Evolutionary conservation across 2,797 vertebrate genomes (phyloP).

Genomic region (Sebastes oblongus): DNA sequence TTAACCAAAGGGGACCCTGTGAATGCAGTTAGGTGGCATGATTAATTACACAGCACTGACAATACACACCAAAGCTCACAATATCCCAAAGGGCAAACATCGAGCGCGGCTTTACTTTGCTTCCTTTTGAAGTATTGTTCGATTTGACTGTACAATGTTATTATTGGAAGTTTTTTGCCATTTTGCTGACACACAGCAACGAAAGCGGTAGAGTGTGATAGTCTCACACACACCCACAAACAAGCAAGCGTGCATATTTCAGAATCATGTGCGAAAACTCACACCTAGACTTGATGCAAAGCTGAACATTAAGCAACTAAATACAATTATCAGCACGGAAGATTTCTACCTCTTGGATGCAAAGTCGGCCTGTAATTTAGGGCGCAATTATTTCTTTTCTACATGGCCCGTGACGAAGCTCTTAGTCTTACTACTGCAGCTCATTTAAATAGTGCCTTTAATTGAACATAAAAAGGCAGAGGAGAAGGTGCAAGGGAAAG

Average conservation of each 20-base stretch:
- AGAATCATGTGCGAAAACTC: neutral
- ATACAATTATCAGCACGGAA: neutral
- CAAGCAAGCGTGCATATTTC: neutral
- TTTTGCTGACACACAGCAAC: constrained; percentile 35
- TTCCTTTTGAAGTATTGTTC: constrained; percentile 46
- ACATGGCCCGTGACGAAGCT: constrained; percentile 36
- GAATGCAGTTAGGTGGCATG: constrained; percentile 70
- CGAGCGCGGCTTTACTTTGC: constrained; percentile 37
- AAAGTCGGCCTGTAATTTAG: constrained; percentile 19
- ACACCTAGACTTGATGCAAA: neutral
- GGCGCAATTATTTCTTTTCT: constrained; percentile 54
- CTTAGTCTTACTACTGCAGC: constrained; percentile 28
- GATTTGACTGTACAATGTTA: constrained; percentile 19
- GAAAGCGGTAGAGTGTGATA: neutral
- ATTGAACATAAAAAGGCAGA: constrained; percentile 78
- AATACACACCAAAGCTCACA: constrained; percentile 56
- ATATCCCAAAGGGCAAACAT: constrained; percentile 57
- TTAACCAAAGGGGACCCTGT: constrained; percentile 75
- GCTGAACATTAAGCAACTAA: neutral
- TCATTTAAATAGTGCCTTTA: constrained; percentile 73
- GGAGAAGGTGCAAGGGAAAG: constrained; percentile 75
- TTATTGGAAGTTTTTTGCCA: constrained; percentile 20
- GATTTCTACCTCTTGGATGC: constrained; percentile 6
- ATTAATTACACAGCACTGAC: constrained; percentile 76
- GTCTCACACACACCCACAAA: neutral